Conservation (phyloP, 2,113 vertebrate species). For the Sturnus vulgaris region DNA sequence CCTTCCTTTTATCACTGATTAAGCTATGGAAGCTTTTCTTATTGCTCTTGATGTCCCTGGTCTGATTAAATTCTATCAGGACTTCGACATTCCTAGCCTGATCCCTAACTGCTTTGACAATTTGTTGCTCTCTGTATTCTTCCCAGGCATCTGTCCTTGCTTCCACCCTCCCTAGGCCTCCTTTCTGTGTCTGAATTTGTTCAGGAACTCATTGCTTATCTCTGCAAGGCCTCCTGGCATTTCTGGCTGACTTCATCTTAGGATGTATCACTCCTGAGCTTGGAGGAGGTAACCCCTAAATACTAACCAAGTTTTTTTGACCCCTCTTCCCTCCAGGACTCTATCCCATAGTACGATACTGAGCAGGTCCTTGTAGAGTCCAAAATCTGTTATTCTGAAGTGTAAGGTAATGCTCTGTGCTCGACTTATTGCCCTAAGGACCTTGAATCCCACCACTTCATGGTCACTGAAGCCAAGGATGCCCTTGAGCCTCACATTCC, state of each 20-base stretch:
- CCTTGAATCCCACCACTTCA: background rate
- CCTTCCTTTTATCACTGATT: background rate
- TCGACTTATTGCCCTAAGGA: background rate
- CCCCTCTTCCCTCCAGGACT: background rate
- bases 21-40: background rate
- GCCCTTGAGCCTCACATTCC: background rate
- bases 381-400: background rate
- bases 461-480: background rate
- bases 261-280: background rate
- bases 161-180: background rate
- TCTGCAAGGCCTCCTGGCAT: background rate
- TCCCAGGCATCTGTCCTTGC: background rate
- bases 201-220: background rate
- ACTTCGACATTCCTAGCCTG: background rate
- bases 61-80: background rate
- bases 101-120: background rate
- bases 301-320: background rate
- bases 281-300: background rate
- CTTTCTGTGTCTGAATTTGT: background rate
- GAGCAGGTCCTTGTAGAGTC: background rate
- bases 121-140: background rate
- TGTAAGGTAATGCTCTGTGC: background rate
- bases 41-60: background rate
- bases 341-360: background rate
- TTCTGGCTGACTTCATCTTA: background rate